These are phyloP conservation scores for Erythrocebus patas DNA, from an alignment of 2,113 vertebrate species.

Conservation along the genomic window DNA sequence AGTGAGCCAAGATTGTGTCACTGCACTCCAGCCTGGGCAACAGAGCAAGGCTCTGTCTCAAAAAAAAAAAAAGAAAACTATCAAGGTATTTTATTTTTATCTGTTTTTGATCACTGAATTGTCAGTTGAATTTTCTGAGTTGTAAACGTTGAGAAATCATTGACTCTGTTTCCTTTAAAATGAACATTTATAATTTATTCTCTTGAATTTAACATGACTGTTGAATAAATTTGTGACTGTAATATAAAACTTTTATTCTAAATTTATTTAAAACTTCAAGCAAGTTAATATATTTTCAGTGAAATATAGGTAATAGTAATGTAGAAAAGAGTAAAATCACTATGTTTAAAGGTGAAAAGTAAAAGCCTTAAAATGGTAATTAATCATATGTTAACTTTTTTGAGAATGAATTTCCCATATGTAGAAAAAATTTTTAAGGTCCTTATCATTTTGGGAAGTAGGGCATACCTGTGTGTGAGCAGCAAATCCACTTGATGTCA, in stretches of 20 bases:
- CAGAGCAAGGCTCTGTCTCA: too few relatives aligned
- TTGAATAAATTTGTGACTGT: neutral
- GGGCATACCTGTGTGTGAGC: conserved; percentile 60
- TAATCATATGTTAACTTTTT: conserved; percentile 11
- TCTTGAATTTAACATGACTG: neutral
- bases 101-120: neutral
- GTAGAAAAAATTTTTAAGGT: neutral
- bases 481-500: conserved; percentile 82
- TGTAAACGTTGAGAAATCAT: neutral
- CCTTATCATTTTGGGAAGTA: neutral
- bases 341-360: neutral
- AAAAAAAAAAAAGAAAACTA: too few relatives aligned
- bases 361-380: neutral
- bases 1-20: too few relatives aligned
- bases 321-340: neutral
- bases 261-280: conserved; percentile 31
- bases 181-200: conserved; percentile 1
- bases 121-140: neutral
- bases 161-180: neutral
- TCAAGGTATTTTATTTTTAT: neutral
- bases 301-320: neutral
- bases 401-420: neutral
- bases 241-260: conserved; percentile 18
- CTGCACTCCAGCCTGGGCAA: too few relatives aligned
- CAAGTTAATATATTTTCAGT: conserved; percentile 40